phyloP scores from a whole-genome alignment of 1,140 invertebrate genomes.

The Coelopa frigida region DNA sequence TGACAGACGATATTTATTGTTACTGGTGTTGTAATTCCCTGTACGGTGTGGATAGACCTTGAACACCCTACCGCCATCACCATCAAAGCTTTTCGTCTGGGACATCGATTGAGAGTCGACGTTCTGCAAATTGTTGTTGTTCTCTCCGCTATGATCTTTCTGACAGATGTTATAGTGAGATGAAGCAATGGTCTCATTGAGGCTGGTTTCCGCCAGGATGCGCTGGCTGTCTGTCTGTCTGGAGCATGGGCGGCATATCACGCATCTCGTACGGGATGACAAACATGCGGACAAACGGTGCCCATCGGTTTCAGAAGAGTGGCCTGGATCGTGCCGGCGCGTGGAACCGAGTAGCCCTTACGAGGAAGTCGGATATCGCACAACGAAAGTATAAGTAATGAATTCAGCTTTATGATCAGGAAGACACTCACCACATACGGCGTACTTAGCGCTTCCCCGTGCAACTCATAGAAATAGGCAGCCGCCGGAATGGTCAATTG shows the following conservation, averaged over 20 bases:
- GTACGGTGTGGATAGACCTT: too few species aligned
- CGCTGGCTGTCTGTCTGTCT: conserved; percentile 92
- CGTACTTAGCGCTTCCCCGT: conserved; percentile 81
- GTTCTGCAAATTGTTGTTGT: too few species aligned
- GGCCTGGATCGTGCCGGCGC: conserved; percentile 87
- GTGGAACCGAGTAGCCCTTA: conserved; percentile 84
- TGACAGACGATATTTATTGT: conserved; percentile 10
- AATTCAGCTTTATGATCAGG: background rate
- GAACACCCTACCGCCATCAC: too few species aligned
- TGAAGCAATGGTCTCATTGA: background rate
- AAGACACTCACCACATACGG: conserved; percentile 78
- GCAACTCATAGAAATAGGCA: conserved; percentile 91
- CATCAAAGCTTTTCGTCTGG: too few species aligned
- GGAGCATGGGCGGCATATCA: conserved; percentile 85
- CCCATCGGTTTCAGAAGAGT: conserved; percentile 93
- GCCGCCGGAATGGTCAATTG: conserved; percentile 85
- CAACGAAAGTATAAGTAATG: conserved; percentile 44
- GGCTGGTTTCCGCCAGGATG: conserved; percentile 54
- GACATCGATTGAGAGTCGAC: too few species aligned
- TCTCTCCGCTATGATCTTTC: too few species aligned
- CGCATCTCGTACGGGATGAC: conserved; percentile 88
- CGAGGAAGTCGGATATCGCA: conserved; percentile 87
- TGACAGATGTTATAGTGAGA: too few species aligned
- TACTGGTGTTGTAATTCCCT: too few species aligned
- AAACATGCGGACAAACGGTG: conserved; percentile 96